phyloP scores from a whole-genome alignment of 2,113 vertebrate genomes.

The Candoia aspera region DNA sequence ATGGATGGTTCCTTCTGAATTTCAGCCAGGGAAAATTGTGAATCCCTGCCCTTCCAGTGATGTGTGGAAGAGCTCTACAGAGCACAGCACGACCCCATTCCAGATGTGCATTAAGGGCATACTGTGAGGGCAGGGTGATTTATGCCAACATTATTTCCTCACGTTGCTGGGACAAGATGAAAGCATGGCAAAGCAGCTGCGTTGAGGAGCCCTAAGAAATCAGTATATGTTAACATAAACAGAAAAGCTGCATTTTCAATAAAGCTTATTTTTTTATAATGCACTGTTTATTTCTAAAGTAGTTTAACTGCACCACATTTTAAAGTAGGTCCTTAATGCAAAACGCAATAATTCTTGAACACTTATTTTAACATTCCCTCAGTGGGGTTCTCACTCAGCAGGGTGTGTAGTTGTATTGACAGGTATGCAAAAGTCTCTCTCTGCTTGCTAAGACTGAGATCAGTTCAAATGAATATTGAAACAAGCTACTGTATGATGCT shows the following conservation, averaged over 20 bases:
- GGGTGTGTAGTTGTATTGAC: slow-evolving; percentile 49
- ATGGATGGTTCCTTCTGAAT: too few species aligned
- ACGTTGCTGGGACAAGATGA: too few species aligned
- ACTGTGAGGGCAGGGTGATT: too few species aligned
- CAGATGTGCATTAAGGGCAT: too few species aligned
- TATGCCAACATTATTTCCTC: too few species aligned
- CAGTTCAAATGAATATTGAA: slow-evolving; percentile 21
- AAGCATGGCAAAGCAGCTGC: too few species aligned
- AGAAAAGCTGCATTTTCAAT: not conserved
- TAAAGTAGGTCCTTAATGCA: slow-evolving; percentile 34
- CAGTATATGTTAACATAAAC: not conserved
- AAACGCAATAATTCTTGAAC: slow-evolving; percentile 36
- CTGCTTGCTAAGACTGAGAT: slow-evolving; percentile 22
- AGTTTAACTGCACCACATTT: slow-evolving; percentile 32
- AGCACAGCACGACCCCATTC: too few species aligned
- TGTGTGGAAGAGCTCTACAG: too few species aligned
- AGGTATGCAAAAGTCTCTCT: slow-evolving; percentile 53
- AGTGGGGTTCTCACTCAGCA: slow-evolving; percentile 46
- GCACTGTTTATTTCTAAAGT: slow-evolving; percentile 18
- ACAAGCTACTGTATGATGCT: not conserved
- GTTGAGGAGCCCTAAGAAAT: too few species aligned
- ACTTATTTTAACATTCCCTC: slow-evolving; percentile 35
- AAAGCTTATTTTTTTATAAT: not conserved
- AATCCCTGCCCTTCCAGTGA: too few species aligned
- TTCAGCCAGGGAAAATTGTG: too few species aligned